Evolutionary conservation across 2,797 vertebrate species (phyloP).

Genomic region (Smutsia gigantea): DNA sequence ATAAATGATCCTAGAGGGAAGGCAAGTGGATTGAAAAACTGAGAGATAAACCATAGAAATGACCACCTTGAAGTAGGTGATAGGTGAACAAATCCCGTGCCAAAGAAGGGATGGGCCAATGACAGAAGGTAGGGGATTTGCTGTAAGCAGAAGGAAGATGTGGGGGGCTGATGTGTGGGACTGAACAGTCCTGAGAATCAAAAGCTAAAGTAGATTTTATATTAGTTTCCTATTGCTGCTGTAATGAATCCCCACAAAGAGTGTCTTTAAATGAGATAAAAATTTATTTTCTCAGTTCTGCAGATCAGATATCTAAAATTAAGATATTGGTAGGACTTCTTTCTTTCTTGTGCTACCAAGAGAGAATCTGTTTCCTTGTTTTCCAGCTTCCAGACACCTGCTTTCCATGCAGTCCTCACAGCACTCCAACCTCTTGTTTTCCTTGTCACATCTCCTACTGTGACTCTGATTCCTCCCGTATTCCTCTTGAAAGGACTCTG

Average conservation of each 20-base stretch:
- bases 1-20: background rate
- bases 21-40: background rate
- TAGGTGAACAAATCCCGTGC: background rate
- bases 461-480: background rate
- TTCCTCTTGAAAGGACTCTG: background rate
- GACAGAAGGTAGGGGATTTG: background rate
- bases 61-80: background rate
- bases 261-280: background rate
- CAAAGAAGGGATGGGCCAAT: background rate
- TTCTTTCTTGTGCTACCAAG: background rate
- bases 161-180: background rate
- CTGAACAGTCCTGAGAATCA: background rate
- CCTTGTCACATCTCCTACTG: background rate
- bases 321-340: background rate
- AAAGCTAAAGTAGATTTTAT: background rate
- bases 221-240: background rate
- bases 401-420: background rate
- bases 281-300: background rate
- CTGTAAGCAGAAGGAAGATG: background rate
- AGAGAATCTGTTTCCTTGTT: background rate
- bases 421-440: background rate
- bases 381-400: background rate
- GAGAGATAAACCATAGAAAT: background rate
- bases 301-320: background rate
- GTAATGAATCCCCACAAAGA: background rate